Conservation (phyloP, 2,888 invertebrate genomes). For the Pseudococcus viburni region DNA sequence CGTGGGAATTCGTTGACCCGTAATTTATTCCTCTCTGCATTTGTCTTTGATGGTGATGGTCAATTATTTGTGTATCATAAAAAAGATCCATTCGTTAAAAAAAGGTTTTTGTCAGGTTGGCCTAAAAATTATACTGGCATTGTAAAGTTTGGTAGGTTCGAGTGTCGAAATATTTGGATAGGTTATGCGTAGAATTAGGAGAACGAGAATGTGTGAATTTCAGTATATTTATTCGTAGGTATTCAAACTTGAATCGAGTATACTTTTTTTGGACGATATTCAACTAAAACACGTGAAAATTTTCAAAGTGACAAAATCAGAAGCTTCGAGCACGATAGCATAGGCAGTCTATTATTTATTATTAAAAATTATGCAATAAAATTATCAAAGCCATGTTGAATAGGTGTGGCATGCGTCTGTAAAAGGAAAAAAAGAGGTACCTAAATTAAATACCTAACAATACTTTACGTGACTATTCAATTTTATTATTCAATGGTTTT, state of each 20-base stretch:
- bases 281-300: too few relatives aligned
- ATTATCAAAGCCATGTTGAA: background rate
- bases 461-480: slow-evolving; percentile 22
- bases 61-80: background rate
- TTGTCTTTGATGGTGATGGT: background rate
- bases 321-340: too few relatives aligned
- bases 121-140: background rate
- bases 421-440: background rate
- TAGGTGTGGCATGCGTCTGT: background rate
- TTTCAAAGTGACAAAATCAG: too few relatives aligned
- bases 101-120: background rate
- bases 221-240: too few relatives aligned
- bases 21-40: slow-evolving; percentile 4
- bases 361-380: background rate
- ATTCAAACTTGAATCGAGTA: too few relatives aligned
- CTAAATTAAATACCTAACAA: background rate
- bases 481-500: background rate
- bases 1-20: slow-evolving; percentile 57
- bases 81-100: background rate
- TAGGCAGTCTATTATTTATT: background rate
- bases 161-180: too few relatives aligned
- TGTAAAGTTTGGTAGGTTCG: background rate
- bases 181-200: too few relatives aligned
- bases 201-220: too few relatives aligned
- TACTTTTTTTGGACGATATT: too few relatives aligned